Conservation (phyloP, 2,888 invertebrate genomes). For the Lucinisca nassula region DNA sequence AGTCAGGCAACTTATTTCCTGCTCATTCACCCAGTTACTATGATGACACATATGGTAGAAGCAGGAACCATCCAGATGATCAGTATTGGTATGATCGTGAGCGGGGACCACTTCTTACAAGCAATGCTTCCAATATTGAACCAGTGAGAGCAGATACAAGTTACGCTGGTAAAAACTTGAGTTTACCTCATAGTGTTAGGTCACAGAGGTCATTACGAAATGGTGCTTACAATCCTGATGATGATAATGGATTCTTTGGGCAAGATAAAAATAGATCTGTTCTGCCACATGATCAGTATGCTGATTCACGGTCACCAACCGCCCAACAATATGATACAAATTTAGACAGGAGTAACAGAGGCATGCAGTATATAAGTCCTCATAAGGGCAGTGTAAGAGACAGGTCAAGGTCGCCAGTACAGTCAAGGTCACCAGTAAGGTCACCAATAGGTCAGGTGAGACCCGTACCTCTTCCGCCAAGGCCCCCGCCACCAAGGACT, state of each 20-base stretch:
- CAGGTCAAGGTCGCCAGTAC: background rate
- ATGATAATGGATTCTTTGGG: background rate
- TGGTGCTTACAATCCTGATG: background rate
- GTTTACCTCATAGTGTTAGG: constrained; percentile 5
- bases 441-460: background rate
- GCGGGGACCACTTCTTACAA: background rate
- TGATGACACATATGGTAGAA: background rate
- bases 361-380: background rate
- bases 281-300: background rate
- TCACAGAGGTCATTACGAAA: background rate
- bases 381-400: background rate
- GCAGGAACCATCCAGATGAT: background rate
- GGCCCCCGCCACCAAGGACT: background rate
- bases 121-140: background rate
- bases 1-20: constrained; percentile 72
- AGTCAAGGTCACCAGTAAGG: background rate
- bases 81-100: background rate
- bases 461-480: background rate
- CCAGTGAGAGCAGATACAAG: background rate
- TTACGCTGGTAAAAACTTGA: background rate
- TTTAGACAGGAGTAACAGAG: background rate
- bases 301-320: background rate
- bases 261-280: background rate
- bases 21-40: constrained; percentile 54
- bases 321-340: background rate